Conservation (phyloP, 2,113 vertebrate genomes). For the Bambusicola thoracicus region DNA sequence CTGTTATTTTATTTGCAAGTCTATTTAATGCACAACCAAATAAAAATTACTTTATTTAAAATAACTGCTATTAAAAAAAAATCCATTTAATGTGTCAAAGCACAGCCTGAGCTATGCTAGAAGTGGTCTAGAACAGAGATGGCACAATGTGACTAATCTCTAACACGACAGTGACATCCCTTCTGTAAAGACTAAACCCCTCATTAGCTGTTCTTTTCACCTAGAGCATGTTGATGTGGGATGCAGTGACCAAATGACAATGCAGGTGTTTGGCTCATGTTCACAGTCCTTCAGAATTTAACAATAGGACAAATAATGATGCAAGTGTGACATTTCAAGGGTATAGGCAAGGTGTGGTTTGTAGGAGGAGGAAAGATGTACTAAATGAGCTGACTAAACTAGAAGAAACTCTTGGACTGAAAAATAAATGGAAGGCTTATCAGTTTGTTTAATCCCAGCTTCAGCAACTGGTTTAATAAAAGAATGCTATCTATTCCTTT, state of each 20-base stretch:
- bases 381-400: not conserved
- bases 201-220: not conserved
- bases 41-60: not conserved
- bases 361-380: not conserved
- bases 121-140: not conserved
- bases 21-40: not conserved
- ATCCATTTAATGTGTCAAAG: not conserved
- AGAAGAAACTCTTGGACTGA: constrained; percentile 1
- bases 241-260: not conserved
- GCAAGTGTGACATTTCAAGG: not conserved
- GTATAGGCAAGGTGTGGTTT: not conserved
- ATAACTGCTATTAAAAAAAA: not conserved
- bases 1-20: not conserved
- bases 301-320: not conserved
- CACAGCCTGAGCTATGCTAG: not conserved
- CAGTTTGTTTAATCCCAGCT: not conserved
- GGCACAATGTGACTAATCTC: not conserved
- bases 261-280: not conserved
- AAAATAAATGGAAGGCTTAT: not conserved
- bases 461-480: not conserved
- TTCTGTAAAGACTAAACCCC: not conserved
- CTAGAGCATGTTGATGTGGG: not conserved
- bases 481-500: not conserved
- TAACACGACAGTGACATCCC: not conserved
- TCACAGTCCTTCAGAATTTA: not conserved